Evolutionary conservation across 2,888 invertebrate species (phyloP).

Genomic region (Drosophila crucigera): DNA sequence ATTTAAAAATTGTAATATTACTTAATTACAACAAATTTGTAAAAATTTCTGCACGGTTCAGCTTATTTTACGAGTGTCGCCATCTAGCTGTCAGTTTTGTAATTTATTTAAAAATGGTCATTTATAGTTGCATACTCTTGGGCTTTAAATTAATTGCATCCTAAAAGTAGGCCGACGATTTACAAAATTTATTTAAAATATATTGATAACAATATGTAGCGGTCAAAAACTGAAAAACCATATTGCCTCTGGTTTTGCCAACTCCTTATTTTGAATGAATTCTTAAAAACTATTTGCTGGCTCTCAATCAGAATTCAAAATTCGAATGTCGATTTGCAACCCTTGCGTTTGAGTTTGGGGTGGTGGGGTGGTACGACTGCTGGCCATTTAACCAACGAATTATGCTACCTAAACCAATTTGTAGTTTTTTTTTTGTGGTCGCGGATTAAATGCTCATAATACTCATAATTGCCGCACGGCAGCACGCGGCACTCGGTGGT

Average conservation of each 20-base stretch:
- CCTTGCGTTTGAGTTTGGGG: conserved; percentile 9
- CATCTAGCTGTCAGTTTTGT: conserved; percentile 4
- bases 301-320: not conserved
- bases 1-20: no score
- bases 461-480: conserved; percentile 74
- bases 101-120: not conserved
- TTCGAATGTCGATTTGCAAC: conserved; percentile 21
- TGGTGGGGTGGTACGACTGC: conserved; percentile 18
- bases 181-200: not conserved
- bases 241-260: not conserved
- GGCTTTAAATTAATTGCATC: not conserved
- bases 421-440: conserved; percentile 71
- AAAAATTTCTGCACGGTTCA: not conserved
- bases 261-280: not conserved
- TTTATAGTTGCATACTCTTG: conserved; percentile 1
- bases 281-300: not conserved
- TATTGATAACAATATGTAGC: not conserved
- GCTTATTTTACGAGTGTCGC: conserved; percentile 1
- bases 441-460: conserved; percentile 82
- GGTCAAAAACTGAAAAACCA: no score
- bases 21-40: not conserved
- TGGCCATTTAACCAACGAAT: conserved; percentile 61
- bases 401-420: conserved; percentile 62
- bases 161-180: not conserved
- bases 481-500: conserved; percentile 66